Base-by-base conservation (phyloP, 2,888 invertebrate species). In the Synanthedon myopaeformis region DNA sequence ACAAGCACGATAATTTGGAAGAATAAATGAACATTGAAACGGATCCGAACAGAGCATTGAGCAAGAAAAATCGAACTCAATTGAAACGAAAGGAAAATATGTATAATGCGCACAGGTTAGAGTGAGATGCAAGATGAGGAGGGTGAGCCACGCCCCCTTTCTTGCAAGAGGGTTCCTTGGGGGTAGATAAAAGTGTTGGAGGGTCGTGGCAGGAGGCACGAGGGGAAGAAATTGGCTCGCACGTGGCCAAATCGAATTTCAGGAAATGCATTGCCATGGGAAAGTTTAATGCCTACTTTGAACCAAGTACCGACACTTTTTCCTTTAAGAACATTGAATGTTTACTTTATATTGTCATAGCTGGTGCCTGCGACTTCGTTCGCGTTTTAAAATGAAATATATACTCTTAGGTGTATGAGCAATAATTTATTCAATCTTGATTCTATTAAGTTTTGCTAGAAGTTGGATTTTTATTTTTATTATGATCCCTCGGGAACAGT, bases 71-170 rank as follows among this genome's bases (percentile, higher is more conserved):
- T 67, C 63, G 62, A 65, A 58, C 59, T 57, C 59, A 57, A n/a
- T 45, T n/a, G 55, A 59, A 63, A 54, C 52, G 61, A 57, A 62
- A 65, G 28, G 57, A 59, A 55, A 53, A 55, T 53, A n/a, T n/a
- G n/a, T n/a, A 56, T 51, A 49, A 56, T 58, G 54, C 51, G 49
- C 54, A 28, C 52, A 51, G 19, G 72, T 60, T 49, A 59, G 71
- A 79, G 65, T 58, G 72, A 66, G 78, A 79, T 65, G 68, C 62
- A 64, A 63, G 62, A 66, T 61, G 66, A 8, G 45, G 45, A 45
- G 45, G 45, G 45, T 13, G 45, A 51, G 58, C 72, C 78, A 75
- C 79, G 79, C 79, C 79, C 70, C 66, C 72, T 79, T 79, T 79
- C 79, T 79, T 70, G 66, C 64, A 62, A 65, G 70, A 69, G 70